These are phyloP conservation scores for Nebria brevicollis DNA, from an alignment of 2,888 invertebrate genomes.

Conservation along the genomic window DNA sequence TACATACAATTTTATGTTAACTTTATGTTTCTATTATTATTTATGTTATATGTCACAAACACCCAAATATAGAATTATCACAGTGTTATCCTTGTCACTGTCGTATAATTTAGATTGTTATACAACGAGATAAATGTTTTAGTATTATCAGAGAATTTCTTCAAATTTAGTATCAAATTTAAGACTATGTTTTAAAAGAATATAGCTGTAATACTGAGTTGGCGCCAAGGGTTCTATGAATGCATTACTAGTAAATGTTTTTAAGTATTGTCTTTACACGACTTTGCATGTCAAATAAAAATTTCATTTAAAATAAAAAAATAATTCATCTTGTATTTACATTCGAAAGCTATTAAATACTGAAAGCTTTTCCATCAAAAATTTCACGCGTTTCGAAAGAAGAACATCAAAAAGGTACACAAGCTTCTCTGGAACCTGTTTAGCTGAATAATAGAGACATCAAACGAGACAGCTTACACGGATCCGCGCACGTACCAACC, in stretches of 20 bases:
- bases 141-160: too few species aligned
- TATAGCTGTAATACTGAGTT: too few species aligned
- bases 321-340: constrained; percentile 13
- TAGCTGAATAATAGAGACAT: constrained; percentile 46
- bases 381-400: constrained; percentile 36
- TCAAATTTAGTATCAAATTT: too few species aligned
- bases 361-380: constrained; percentile 46
- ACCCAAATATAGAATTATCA: too few species aligned
- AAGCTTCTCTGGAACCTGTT: constrained; percentile 40
- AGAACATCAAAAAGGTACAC: constrained; percentile 47
- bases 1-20: too few species aligned
- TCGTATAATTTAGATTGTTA: too few species aligned
- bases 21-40: too few species aligned
- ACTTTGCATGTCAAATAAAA: background rate
- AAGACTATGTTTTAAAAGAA: too few species aligned
- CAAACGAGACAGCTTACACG: constrained; percentile 45
- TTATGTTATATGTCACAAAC: too few species aligned
- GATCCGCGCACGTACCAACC: constrained; percentile 21
- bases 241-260: constrained; percentile 9
- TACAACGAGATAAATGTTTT: too few species aligned
- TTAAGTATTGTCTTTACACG: background rate
- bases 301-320: background rate
- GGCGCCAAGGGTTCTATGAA: too few species aligned
- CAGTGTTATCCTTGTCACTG: too few species aligned
- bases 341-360: constrained; percentile 36